A percentile compares a stretch with the other conserved stretches of the same genome.
Evolutionary conservation across 92 coral and sea anemone genomes (phyloP).

Genomic region (Palythoa grandiflora): DNA sequence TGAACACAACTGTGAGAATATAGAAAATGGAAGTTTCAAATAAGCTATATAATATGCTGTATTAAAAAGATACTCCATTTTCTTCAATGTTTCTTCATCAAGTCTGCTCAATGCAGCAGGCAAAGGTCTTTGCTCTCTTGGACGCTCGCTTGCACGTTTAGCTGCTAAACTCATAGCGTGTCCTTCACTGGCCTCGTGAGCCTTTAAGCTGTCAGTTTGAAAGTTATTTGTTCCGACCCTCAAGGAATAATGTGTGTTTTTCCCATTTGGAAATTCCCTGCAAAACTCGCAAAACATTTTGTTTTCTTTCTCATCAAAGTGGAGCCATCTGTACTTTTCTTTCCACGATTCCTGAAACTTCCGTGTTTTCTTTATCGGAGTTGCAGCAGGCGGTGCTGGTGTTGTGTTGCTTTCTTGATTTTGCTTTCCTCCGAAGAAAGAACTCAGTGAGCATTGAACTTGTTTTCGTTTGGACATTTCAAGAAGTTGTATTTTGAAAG

Average conservation of each 20-base stretch:
- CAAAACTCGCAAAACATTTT: constrained; percentile 46
- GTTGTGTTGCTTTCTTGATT: constrained; percentile 33
- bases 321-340: constrained; percentile 26
- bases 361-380: constrained; percentile 19
- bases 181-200: constrained; percentile 33
- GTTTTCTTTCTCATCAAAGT: constrained; percentile 39
- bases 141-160: constrained; percentile 46
- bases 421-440: constrained; percentile 50
- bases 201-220: constrained; percentile 44
- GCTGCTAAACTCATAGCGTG: constrained; percentile 39
- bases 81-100: constrained; percentile 51
- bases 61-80: constrained; percentile 45
- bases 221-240: constrained; percentile 44
- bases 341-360: constrained; percentile 35
- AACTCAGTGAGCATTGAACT: constrained; percentile 34
- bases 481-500: constrained; percentile 38
- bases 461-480: constrained; percentile 48
- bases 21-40: constrained; percentile 57
- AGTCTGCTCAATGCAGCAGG: constrained; percentile 51
- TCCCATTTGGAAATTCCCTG: constrained; percentile 46
- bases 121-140: constrained; percentile 48
- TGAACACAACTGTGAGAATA: constrained; percentile 57
- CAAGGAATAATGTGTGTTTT: constrained; percentile 46
- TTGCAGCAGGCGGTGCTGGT: background rate
- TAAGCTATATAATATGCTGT: constrained; percentile 49